phyloP scores from a whole-genome alignment of 2,113 vertebrate genomes.

The Orcinus orca region DNA sequence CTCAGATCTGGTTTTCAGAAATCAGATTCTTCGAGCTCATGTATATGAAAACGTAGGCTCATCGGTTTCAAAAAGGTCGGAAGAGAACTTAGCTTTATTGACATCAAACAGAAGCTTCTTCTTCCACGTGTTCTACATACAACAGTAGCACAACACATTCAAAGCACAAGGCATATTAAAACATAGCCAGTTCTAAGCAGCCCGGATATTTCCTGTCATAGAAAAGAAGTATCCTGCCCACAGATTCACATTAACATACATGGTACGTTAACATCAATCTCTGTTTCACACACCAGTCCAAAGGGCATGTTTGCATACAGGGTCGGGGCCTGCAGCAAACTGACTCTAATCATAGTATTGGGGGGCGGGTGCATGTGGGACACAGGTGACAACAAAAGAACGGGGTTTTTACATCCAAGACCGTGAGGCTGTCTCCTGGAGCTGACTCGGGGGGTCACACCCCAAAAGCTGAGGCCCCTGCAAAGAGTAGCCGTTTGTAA shows the following conservation, averaged over 20 bases:
- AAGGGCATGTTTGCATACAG: background rate
- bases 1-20: background rate
- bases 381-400: rapidly evolving
- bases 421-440: rapidly evolving
- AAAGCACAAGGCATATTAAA: conserved; percentile 82
- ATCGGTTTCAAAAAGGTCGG: background rate
- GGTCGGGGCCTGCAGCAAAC: background rate
- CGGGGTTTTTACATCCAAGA: rapidly evolving
- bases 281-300: conserved; percentile 23
- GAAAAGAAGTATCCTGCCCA: conserved; percentile 73
- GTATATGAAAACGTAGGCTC: background rate
- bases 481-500: background rate
- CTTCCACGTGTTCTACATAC: rapidly evolving
- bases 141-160: rapidly evolving
- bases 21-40: rapidly evolving
- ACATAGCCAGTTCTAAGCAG: conserved; percentile 83
- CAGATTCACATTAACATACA: conserved; percentile 79
- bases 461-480: background rate
- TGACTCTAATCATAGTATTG: background rate
- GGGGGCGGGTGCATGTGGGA: rapidly evolving
- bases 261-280: conserved; percentile 77
- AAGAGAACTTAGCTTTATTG: conserved; percentile 46
- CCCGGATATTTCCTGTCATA: conserved; percentile 77
- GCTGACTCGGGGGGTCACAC: rapidly evolving
- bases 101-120: background rate